Percentiles rank a stretch among this genome's conserved stretches.
phyloP scores from a whole-genome alignment of 2,113 vertebrate genomes.

The Sceloporus tristichus region DNA sequence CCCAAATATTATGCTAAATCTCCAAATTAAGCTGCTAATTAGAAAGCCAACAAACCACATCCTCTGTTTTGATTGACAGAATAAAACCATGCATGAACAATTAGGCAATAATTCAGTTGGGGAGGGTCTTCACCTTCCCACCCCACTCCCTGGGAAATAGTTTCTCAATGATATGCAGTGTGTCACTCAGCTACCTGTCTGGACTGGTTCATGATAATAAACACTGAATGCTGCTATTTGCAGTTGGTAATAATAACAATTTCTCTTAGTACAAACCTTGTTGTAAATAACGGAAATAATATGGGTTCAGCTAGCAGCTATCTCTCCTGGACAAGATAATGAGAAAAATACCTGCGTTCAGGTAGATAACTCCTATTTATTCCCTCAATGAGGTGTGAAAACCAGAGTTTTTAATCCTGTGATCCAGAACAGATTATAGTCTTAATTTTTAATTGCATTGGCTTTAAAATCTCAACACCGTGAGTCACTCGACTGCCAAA shows the following conservation, averaged over 20 bases:
- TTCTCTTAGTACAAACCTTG: slow-evolving; percentile 10
- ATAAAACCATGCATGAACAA: slow-evolving; percentile 8
- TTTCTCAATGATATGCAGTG: background rate
- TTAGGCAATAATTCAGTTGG: background rate
- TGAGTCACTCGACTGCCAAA: background rate
- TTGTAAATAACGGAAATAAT: slow-evolving; percentile 36
- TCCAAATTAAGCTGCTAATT: slow-evolving; percentile 6
- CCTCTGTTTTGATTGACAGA: slow-evolving; percentile 9
- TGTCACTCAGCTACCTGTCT: background rate
- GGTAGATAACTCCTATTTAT: slow-evolving; percentile 17
- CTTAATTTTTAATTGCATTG: slow-evolving; percentile 34
- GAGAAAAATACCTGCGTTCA: slow-evolving; percentile 8
- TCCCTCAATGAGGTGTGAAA: slow-evolving; percentile 14
- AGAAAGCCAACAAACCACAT: background rate
- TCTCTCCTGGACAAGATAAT: slow-evolving; percentile 14
- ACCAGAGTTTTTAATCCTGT: background rate
- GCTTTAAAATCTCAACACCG: slow-evolving; percentile 4
- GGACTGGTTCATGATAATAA: slow-evolving; percentile 32
- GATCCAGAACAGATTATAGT: slow-evolving; percentile 6
- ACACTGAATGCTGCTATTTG: slow-evolving; percentile 35
- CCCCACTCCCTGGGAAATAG: background rate
- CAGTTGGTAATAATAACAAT: background rate
- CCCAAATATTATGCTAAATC: slow-evolving; percentile 11
- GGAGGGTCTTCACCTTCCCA: background rate
- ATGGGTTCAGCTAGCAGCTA: background rate